Evolutionary conservation across 2,888 invertebrate genomes (phyloP), one percentile per base, ranked within the genome.

Genomic region (Tenthredo amoena): DNA sequence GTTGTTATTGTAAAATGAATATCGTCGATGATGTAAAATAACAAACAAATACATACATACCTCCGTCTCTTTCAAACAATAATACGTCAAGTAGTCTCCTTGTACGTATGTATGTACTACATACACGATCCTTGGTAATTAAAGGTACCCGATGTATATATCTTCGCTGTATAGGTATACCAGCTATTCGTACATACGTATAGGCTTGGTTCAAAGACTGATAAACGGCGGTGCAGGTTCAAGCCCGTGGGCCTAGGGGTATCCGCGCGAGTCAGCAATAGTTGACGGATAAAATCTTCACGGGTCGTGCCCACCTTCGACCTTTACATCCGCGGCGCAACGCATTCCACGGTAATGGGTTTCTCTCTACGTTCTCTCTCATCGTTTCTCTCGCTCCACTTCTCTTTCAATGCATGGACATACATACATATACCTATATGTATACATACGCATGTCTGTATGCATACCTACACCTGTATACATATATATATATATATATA

Each of bases 261-360:
- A 68, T 68, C 68, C 34, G 68, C 68, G 62, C 5, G 58, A 81
- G 62, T 62, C 62, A 62, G 62, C 62, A 62, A 81, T 81, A 62
- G 81, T 62, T 62, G 81, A 58, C 40, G 62, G 81, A 81, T 81
- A 81, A 81, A 34, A 81, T 81, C 81, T 58, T 81, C 58, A 81
- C 81, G 81, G 81, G 58, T 81, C 81, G 62, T 81, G 21, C 58
- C 81, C 40, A 18, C 62, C 81, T 58, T 21, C 58, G 62, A 81
- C 81, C 81, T 81, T 81, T 62, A 81, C 62, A 62, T 81, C 62
- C 62, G 81, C 81, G 40, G 21, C 58, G 81, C 81, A 58, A 81
- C 81, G 62, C 81, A 81, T 81, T 81, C 81, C 81, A 62, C 40
- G 81, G 62, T 81, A 81, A 62, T 81, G 62, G 81, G 21, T 55